Evolutionary conservation across 2,797 vertebrate genomes (phyloP).

Genomic region (Crocodylus rhombifer): DNA sequence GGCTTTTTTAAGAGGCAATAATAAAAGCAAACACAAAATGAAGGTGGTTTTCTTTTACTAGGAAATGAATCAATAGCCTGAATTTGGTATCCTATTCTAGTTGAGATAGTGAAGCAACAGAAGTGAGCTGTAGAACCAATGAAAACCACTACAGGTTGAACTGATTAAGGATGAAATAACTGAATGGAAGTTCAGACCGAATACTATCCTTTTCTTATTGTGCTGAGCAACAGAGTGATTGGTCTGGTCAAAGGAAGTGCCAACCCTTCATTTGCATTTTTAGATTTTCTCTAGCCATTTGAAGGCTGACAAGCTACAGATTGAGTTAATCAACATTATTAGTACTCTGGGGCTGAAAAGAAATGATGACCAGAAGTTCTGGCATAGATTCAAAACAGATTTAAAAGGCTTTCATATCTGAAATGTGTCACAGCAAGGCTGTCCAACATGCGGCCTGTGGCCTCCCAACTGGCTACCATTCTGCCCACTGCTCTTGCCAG

Average conservation of each 20-base stretch:
- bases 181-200: background rate
- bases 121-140: background rate
- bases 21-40: background rate
- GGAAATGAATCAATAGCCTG: background rate
- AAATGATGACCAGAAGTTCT: background rate
- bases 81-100: background rate
- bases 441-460: too few relatives aligned
- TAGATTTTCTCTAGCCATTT: background rate
- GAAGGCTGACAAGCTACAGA: background rate
- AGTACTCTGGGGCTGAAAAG: background rate
- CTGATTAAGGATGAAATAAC: background rate
- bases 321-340: background rate
- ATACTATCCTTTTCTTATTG: background rate
- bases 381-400: background rate
- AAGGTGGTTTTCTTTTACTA: background rate
- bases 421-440: too few relatives aligned
- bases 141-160: background rate
- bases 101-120: background rate
- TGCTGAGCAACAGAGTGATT: background rate
- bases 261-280: background rate
- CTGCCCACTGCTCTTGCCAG: too few relatives aligned
- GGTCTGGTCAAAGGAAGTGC: rapidly evolving
- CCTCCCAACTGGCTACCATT: too few relatives aligned
- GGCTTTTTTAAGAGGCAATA: background rate
- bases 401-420: background rate